Percentiles rank a stretch among this genome's conserved stretches.
These are phyloP conservation scores for Cosmia pyralina DNA, from an alignment of 2,888 invertebrate genomes.

Conservation along the genomic window DNA sequence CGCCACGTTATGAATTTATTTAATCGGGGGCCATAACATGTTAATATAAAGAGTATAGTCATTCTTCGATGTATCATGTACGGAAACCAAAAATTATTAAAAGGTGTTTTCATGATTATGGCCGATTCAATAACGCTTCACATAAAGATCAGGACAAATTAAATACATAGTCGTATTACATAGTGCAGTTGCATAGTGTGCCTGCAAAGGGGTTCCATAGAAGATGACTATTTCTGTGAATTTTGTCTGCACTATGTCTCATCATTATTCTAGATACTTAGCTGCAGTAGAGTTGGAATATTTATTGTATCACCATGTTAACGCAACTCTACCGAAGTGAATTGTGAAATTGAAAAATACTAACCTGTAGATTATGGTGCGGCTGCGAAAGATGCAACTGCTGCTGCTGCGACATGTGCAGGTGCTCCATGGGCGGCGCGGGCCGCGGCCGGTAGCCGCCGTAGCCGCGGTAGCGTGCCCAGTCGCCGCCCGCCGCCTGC, in stretches of 20 bases:
- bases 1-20: slow-evolving; percentile 35
- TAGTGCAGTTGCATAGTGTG: neutral
- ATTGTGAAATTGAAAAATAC: slow-evolving; percentile 25
- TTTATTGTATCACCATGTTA: neutral
- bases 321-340: neutral
- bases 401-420: slow-evolving; percentile 97
- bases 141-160: neutral
- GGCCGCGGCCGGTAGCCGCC: slow-evolving; percentile 86
- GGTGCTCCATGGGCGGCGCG: slow-evolving; percentile 85
- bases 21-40: neutral
- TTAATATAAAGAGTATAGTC: neutral
- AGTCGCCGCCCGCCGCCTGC: slow-evolving; percentile 92
- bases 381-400: slow-evolving; percentile 96
- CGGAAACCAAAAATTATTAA: neutral
- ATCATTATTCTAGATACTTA: neutral
- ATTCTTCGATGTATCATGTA: neutral
- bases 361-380: slow-evolving; percentile 95
- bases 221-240: neutral
- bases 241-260: neutral
- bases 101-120: neutral
- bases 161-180: neutral
- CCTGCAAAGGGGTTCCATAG: neutral
- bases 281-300: neutral
- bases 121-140: slow-evolving; percentile 11
- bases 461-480: slow-evolving; percentile 89